Base-by-base conservation (phyloP, 2,888 invertebrate species). In the Phasia obesa region DNA sequence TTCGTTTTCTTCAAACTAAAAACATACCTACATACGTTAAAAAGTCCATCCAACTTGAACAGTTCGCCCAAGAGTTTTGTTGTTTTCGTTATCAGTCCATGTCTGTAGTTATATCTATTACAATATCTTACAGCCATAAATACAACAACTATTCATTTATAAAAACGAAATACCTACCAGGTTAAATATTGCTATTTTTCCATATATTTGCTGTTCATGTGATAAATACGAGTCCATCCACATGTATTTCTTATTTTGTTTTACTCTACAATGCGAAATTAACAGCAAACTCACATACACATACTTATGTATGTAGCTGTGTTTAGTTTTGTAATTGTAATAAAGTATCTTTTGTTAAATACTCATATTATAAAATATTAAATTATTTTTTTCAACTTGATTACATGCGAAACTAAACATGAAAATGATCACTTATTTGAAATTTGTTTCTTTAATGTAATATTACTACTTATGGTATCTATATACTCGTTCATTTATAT, bases 341-440 rank as follows among this genome's bases (percentile, higher is more conserved):
- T 73, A 27, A 74, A 69, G 62, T 69, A 80, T 55, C 62, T 77
- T n/a, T 57, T 47, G 70, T 55, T 70, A 77, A 69, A 60, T 38
- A 5, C 3, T 6, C 4, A 27, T 75, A 42, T 76, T 70, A 71
- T 71, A 65, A 76, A 77, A 77, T 82, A 71, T 76, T 76, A 65
- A 76, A 76, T 65, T 71, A 81, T 69, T 73, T n/a, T n/a, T n/a
- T 73, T 77, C 64, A 77, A 69, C 55, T 74, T 73, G 55, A 70
- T 78, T 70, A 65, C 64, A 73, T 71, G 77, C 77, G 35, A 82
- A 78, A 82, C 44, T 74, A 82, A 78, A 74, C 74, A 82, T 64
- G 82, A 78, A 78, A 78, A 69, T 62, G 77, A 77, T 82, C 62
- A 67, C 57, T 71, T 76, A 57, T 49, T 75, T 49, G 60, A 65